Percentiles rank a stretch among this genome's conserved stretches.
Conservation (phyloP, 1,140 invertebrate genomes). For the Drosophila littoralis region DNA sequence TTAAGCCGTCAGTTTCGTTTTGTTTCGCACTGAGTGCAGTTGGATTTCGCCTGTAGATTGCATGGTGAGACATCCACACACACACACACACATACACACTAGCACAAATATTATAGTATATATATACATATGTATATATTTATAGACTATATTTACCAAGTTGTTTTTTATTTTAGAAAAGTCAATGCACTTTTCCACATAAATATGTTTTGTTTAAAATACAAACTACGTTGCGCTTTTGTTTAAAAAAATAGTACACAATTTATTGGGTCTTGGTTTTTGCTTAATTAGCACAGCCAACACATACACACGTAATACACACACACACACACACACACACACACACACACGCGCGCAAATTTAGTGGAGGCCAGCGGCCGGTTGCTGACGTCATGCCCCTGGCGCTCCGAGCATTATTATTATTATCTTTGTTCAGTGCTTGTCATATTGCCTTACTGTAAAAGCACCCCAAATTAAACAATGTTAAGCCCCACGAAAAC, state of each 20-base stretch:
- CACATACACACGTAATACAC: slow-evolving; percentile 5
- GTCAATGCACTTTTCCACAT: slow-evolving; percentile 55
- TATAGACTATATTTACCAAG: slow-evolving; percentile 37
- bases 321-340: slow-evolving; percentile 35
- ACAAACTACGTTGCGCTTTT: neutral
- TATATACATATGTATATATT: slow-evolving; percentile 21
- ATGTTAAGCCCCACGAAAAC: slow-evolving; percentile 34
- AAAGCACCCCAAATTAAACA: slow-evolving; percentile 42
- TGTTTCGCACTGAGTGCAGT: slow-evolving; percentile 68
- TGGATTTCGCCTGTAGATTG: slow-evolving; percentile 48
- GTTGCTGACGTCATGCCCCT: slow-evolving; percentile 62
- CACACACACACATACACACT: slow-evolving; percentile 30
- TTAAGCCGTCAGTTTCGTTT: slow-evolving; percentile 66
- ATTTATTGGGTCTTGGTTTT: slow-evolving; percentile 27
- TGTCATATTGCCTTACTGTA: slow-evolving; percentile 48
- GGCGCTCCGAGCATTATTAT: slow-evolving; percentile 14
- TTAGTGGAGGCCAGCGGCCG: slow-evolving; percentile 26
- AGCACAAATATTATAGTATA: neutral
- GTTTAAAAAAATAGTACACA: slow-evolving; percentile 9
- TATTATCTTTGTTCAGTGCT: slow-evolving; percentile 50
- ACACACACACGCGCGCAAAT: neutral
- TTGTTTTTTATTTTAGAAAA: slow-evolving; percentile 32
- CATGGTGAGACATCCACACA: slow-evolving; percentile 42
- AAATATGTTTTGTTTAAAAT: slow-evolving; percentile 4
- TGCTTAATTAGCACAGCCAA: slow-evolving; percentile 65